phyloP scores from a whole-genome alignment of 2,113 vertebrate species.

The Ia io region DNA sequence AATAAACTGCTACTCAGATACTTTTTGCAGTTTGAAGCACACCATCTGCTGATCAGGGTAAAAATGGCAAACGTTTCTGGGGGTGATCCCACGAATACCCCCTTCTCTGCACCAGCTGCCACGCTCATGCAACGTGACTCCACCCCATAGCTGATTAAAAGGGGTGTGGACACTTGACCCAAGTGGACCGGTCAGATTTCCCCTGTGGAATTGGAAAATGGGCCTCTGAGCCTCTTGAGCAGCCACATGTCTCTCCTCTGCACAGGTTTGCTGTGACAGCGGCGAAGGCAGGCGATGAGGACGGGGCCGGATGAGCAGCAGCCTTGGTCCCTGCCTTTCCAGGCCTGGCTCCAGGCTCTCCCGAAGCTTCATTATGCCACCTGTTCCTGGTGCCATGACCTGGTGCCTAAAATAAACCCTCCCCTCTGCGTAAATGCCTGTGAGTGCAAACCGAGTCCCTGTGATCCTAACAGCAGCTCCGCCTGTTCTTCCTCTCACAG shows the following conservation, averaged over 20 bases:
- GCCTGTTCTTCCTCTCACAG: neutral
- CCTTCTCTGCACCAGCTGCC: neutral
- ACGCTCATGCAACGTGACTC: neutral
- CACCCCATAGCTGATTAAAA: neutral
- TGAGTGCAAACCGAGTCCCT: neutral
- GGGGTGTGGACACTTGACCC: neutral
- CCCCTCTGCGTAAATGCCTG: neutral
- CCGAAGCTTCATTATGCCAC: fast-evolving
- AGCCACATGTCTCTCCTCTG: neutral
- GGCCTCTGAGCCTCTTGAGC: neutral
- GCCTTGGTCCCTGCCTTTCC: neutral
- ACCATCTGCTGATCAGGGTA: neutral
- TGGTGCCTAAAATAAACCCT: neutral
- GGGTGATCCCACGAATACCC: too few species aligned
- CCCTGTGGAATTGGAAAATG: neutral
- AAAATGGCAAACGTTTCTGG: neutral
- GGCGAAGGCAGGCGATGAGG: neutral
- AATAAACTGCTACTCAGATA: neutral
- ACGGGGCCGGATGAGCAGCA: fast-evolving
- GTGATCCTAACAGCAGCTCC: neutral
- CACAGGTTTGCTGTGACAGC: neutral
- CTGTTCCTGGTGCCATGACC: too few species aligned
- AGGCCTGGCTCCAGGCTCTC: neutral
- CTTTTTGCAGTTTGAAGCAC: neutral
- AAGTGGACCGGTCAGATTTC: neutral